Evolutionary conservation across 2,797 vertebrate genomes (phyloP).

Genomic region (Chloroceryle inda): DNA sequence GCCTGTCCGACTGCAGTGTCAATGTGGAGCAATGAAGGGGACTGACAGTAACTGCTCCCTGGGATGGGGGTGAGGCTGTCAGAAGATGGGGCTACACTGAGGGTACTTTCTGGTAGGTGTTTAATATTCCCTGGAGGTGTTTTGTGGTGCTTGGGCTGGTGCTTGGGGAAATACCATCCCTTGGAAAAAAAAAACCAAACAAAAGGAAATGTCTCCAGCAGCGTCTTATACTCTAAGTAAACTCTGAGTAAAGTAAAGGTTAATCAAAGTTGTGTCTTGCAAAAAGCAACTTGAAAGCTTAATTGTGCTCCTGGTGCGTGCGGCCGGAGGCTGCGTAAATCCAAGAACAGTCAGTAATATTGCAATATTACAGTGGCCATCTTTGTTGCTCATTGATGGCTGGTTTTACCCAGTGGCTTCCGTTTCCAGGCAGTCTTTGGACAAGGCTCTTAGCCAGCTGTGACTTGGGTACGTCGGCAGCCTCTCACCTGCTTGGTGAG

Average conservation of each 20-base stretch:
- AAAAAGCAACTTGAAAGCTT: not conserved
- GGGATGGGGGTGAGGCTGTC: not conserved
- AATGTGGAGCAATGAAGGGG: not conserved
- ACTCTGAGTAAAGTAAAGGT: not conserved
- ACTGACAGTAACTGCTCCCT: not conserved
- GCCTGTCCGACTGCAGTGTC: fast-evolving
- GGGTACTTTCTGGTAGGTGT: not conserved
- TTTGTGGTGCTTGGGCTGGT: not conserved
- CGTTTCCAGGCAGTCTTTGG: not conserved
- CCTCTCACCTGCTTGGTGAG: not conserved
- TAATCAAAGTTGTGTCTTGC: constrained; percentile 6
- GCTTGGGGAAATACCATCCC: constrained; percentile 31
- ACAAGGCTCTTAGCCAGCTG: too few species aligned
- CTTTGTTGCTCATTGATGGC: fast-evolving
- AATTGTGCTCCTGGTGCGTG: not conserved
- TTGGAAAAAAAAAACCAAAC: not conserved
- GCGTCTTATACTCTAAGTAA: not conserved
- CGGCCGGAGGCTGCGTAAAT: not conserved
- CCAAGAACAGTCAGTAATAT: fast-evolving
- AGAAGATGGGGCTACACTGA: not conserved
- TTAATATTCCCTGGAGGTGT: not conserved
- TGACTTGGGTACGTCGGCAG: not conserved
- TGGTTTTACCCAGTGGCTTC: not conserved
- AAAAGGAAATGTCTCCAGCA: not conserved
- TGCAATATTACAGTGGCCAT: fast-evolving